Percentiles rank a stretch among this genome's conserved stretches.
These are phyloP conservation scores for Pseudonaja textilis DNA, from an alignment of 2,113 vertebrate genomes.

Conservation along the genomic window DNA sequence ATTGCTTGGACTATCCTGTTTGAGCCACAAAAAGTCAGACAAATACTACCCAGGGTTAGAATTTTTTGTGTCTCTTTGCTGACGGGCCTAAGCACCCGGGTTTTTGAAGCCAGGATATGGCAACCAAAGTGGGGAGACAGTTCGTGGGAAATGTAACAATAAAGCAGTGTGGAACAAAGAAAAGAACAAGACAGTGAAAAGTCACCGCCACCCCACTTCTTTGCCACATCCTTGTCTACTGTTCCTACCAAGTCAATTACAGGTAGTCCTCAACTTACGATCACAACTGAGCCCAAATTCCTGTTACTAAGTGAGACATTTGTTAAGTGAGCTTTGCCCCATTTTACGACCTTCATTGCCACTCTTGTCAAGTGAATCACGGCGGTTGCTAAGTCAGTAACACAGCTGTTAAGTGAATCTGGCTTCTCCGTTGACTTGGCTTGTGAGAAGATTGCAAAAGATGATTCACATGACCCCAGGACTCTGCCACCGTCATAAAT, in stretches of 20 bases:
- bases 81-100: not conserved
- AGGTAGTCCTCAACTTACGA: no score
- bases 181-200: not conserved
- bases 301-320: no score
- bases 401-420: not conserved
- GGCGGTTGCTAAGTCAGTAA: no score
- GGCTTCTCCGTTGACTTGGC: not conserved
- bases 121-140: not conserved
- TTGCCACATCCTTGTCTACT: not conserved
- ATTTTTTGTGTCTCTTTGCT: not conserved
- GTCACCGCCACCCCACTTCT: not conserved
- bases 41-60: not conserved
- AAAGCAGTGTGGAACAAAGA: not conserved
- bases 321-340: no score
- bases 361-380: no score
- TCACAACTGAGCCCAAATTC: no score
- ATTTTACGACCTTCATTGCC: no score
- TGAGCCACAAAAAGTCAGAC: not conserved
- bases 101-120: not conserved
- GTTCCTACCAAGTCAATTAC: not conserved
- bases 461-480: not conserved
- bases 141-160: not conserved
- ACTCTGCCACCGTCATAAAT: not conserved
- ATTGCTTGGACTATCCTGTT: not conserved
- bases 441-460: not conserved